Percentiles rank a stretch among this genome's conserved stretches.
phyloP scores from a whole-genome alignment of 2,113 vertebrate species.

The Tachysurus fulvidraco region DNA sequence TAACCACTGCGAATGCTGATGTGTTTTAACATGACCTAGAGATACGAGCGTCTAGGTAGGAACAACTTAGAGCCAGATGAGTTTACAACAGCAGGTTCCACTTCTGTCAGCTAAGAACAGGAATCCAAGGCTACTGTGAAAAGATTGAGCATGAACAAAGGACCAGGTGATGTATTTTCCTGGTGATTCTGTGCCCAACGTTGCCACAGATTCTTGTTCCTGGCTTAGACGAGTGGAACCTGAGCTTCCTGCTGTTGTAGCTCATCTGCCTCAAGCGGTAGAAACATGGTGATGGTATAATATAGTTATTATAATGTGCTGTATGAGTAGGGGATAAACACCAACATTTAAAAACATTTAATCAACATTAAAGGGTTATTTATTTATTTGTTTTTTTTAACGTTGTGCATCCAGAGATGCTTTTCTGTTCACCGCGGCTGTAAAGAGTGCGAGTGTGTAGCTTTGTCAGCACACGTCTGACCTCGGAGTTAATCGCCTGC shows the following conservation, averaged over 20 bases:
- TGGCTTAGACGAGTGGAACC: background rate
- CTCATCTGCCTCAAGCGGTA: background rate
- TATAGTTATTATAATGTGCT: too few species aligned
- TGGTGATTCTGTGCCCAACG: background rate
- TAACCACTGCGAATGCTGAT: background rate
- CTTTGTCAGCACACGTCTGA: background rate
- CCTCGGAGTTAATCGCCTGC: background rate
- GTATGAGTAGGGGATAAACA: too few species aligned
- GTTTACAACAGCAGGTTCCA: background rate
- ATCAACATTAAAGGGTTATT: too few species aligned
- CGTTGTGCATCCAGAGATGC: background rate
- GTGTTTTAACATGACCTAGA: background rate
- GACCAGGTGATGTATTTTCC: background rate
- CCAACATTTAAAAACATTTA: too few species aligned
- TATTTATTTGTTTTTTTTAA: background rate
- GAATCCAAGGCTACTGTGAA: background rate
- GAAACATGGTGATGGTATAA: too few species aligned
- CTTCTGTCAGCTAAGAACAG: background rate
- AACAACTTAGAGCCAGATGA: background rate
- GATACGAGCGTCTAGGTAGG: background rate
- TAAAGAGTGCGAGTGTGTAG: background rate
- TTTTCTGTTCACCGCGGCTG: background rate
- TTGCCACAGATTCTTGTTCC: background rate
- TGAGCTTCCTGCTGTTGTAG: background rate
- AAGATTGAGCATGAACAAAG: too few species aligned